Base-by-base conservation (phyloP, 2,888 invertebrate species). In the Phytoseiulus persimilis region DNA sequence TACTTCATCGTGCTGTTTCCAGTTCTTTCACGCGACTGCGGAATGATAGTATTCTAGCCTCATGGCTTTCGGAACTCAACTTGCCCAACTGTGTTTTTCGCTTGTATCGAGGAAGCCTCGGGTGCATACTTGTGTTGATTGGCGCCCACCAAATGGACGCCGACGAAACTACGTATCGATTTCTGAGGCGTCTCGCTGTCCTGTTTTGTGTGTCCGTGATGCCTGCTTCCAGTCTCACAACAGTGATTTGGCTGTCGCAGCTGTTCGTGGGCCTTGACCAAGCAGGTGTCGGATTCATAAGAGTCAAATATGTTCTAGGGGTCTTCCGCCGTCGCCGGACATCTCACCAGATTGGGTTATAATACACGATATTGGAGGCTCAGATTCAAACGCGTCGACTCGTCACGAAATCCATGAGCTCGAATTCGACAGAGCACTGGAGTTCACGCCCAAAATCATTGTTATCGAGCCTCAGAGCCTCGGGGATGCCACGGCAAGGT, bases 321-420 rank as follows among this genome's bases (percentile, higher is more conserved):
- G 28, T 33, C 45, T 87, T 28, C 87, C 32, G 32, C 87, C 87
- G 45, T 87, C 87, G 87, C 87, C 87, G 87, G 87, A 87, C 31
- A 87, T 87, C 39, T 87, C 87, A 28, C 87, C 87, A 28, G 87
- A 87, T 33, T 87, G 87, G 87, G 87, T 87, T 28, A 87, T 87
- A 33, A 87, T 87, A 32, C 87, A 87, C 31, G 87, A 87, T 33
- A 87, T 87, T 28, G 87, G 87, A 33, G 87, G 87, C 33, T 87
- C 87, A 23, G 65, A 65, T 18, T 65, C 65, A 23, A 65, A 65
- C 18, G 65, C 65, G 28, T 65, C 65, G 18, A 65, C 65, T 14
- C 65, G 65, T 23, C 87, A 87, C 31, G 87, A 87, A 33, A 45
- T 45, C 33, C 87, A 87, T 33, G 87, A 87, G 39, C 87, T 87